These are phyloP conservation scores for Orchestia grillus DNA, from an alignment of 1,140 invertebrate species.

Conservation along the genomic window DNA sequence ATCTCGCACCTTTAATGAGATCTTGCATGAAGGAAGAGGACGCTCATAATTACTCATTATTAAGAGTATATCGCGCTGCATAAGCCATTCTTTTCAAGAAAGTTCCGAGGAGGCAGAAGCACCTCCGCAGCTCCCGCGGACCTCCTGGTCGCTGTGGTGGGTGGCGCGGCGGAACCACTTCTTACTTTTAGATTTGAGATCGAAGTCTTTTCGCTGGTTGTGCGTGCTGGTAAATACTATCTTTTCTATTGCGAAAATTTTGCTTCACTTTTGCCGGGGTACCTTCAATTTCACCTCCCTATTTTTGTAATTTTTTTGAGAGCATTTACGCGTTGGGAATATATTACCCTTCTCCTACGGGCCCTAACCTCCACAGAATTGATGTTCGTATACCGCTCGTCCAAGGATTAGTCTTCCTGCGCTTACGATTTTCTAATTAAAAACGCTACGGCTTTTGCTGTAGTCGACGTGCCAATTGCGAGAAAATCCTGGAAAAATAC, in stretches of 20 bases:
- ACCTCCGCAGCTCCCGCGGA: not conserved
- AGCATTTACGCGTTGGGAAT: not conserved
- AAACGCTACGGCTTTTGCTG: not conserved
- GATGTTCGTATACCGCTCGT: not conserved
- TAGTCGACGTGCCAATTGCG: not conserved
- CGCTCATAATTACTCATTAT: not conserved
- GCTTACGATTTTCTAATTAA: not conserved
- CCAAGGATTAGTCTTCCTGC: not conserved
- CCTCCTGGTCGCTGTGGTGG: not conserved
- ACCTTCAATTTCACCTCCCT: not conserved
- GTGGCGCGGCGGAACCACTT: not conserved
- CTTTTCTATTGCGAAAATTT: not conserved
- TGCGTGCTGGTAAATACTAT: not conserved
- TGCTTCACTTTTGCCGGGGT: not conserved
- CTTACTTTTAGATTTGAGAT: slow-evolving; percentile 1
- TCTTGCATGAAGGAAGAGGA: not conserved
- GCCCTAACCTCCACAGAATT: not conserved
- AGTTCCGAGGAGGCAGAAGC: not conserved
- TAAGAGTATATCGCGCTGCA: not conserved
- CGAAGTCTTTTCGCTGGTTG: not conserved
- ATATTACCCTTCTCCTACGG: too few species aligned
- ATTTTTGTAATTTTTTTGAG: not conserved
- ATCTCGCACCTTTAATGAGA: not conserved
- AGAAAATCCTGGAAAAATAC: not conserved
- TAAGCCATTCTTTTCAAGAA: not conserved